phyloP scores from a whole-genome alignment of 1,140 invertebrate species.

The Caenorhabditis latens region DNA sequence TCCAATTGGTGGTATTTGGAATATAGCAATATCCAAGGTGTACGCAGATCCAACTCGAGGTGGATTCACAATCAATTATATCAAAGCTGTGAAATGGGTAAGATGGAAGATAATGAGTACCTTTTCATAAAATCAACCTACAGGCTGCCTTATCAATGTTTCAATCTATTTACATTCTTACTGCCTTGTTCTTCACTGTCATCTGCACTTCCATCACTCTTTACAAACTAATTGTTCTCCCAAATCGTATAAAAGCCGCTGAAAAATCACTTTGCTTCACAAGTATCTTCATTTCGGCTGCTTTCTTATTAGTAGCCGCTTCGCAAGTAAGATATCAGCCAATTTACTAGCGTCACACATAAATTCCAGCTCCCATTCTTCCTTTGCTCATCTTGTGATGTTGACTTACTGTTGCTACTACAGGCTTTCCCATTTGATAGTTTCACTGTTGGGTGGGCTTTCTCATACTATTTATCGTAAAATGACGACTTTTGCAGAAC shows the following conservation, averaged over 20 bases:
- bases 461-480: neutral
- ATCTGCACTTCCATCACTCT: neutral
- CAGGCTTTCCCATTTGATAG: neutral
- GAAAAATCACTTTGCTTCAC: conserved; percentile 32
- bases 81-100: neutral
- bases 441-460: neutral
- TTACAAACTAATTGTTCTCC: neutral
- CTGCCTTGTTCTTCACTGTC: neutral
- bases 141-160: conserved; percentile 18
- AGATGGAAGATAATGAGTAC: neutral
- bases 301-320: neutral
- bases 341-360: neutral
- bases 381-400: neutral
- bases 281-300: neutral
- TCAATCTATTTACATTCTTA: neutral
- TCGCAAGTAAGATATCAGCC: neutral
- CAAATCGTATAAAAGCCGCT: neutral
- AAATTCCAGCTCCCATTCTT: neutral
- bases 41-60: neutral
- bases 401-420: neutral
- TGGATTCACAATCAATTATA: neutral
- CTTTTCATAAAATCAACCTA: neutral
- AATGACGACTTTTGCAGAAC: neutral
- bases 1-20: neutral
- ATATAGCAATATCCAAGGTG: neutral